Evolutionary conservation across 2,888 invertebrate genomes (phyloP), one percentile per base, ranked within the genome.

Genomic region (Calameuta pallipes): DNA sequence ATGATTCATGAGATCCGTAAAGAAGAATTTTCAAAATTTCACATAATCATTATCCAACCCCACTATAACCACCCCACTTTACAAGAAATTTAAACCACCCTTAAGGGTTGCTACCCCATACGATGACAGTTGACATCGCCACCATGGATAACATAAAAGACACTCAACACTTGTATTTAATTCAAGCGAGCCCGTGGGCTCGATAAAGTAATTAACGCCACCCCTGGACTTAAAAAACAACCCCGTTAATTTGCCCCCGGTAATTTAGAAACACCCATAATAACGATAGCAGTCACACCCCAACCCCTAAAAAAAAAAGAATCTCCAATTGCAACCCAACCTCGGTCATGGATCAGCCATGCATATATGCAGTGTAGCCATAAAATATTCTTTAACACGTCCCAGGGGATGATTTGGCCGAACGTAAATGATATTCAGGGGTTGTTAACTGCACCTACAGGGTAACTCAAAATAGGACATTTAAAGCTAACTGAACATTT

Each of bases 401-500:
- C 87, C 79, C 78, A 35, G 73, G 83, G 83, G 87, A 81, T 56
- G 56, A 56, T 56, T 56, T 56, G 56, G 56, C 9, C 56, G 23
- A 23, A 56, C 56, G 56, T 56, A 23, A 23, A 56, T 56, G 56
- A 56, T 56, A 56, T 56, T 56, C 23, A 81, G 83, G 84, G 85
- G 82, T 85, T 85, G 85, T 87, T 87, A 88, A 87, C 84, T 83
- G 82, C 78, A 84, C 83, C 82, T 56, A 23, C 23, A 56, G 23
- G 56, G 23, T 56, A 56, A 56, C 56, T 56, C 56, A 56, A 56
- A 56, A 56, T 56, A 56, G 56, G 71, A 82, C 88, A 88, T 90
- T 90, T 87, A 88, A 90, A 89, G 89, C 87, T 83, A 84, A 82
- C 85, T 82, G 90, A 90, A 89, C 90, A 90, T 89, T 90, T 90